These are phyloP conservation scores for Thysanoteuthis rhombus DNA, from an alignment of 2,888 invertebrate species.

Conservation along the genomic window DNA sequence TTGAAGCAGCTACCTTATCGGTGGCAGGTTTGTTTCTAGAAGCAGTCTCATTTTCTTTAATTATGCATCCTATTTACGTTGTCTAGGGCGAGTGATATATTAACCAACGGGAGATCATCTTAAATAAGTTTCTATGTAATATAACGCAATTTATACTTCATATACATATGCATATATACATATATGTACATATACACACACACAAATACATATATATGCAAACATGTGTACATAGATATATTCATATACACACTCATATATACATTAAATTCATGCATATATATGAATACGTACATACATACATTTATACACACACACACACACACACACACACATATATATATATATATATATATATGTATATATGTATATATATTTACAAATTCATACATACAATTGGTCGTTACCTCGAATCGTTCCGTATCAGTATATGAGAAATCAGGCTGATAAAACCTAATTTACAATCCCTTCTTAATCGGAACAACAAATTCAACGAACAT, in stretches of 20 bases:
- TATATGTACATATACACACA: background rate
- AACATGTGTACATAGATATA: background rate
- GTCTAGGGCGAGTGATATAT: too few relatives aligned
- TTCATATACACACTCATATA: background rate
- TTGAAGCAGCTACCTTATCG: too few relatives aligned
- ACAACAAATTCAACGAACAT: background rate
- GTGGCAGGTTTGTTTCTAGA: too few relatives aligned
- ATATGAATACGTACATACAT: background rate
- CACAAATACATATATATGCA: background rate
- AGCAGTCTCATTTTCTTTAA: too few relatives aligned
- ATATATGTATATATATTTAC: background rate
- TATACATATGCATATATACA: too few relatives aligned
- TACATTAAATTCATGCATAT: too few relatives aligned
- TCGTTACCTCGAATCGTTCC: background rate
- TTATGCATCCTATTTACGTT: too few relatives aligned
- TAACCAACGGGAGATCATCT: too few relatives aligned
- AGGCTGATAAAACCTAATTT: background rate
- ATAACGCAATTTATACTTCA: too few relatives aligned
- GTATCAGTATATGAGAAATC: background rate
- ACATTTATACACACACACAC: background rate
- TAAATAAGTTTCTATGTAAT: too few relatives aligned
- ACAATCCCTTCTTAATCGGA: background rate
- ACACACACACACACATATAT: background rate
- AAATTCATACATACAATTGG: background rate
- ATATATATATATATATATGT: background rate